Base-by-base conservation (phyloP, 2,888 invertebrate species). In the Esperia sulphurella region DNA sequence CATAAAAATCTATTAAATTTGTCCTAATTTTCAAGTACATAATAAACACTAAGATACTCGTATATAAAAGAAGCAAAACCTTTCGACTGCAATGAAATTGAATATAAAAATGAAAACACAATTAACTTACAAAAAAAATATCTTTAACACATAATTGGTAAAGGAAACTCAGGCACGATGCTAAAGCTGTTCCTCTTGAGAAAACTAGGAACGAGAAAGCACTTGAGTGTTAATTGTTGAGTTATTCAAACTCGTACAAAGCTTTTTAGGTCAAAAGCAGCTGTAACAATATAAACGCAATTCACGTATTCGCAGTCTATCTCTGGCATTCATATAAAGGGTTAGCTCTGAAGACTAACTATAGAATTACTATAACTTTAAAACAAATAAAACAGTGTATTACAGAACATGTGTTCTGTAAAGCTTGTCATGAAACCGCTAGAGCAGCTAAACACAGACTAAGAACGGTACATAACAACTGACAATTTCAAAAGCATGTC, bases 241-340 rank as follows among this genome's bases (percentile, higher is more conserved):
- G 54, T 52, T 50, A 54, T 59, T 57, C 51, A 54, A 55, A 61
- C n/a, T 35, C n/a, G 10, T n/a, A 5, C 6, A 6, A 48, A 61
- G 51, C 53, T 51, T 55, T 57, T 56, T 52, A 55, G 52, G 52
- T 59, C 55, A 50, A 49, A 59, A 14, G 40, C 28, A 30, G 39
- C 39, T 39, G 14, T 7, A 39, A 14, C 14, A 14, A 39, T 5
- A 14, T 14, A 9, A 39, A 35, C 35, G 21, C 35, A 35, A 10
- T 35, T 35, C 21, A 21, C 21, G 2, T 21, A 3, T 21, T 3
- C 21, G 21, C 21, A 21, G 21, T 21, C 21, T 21, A 21, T 21
- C 21, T 21, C 2, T 21, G 21, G 21, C 21, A 21, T 21, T 21
- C 21, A 21, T 21, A 5, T 21, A 21, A 21, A 21, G 21, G n/a